These are phyloP conservation scores for Cistogaster globosa DNA, from an alignment of 2,888 invertebrate species.

Conservation along the genomic window DNA sequence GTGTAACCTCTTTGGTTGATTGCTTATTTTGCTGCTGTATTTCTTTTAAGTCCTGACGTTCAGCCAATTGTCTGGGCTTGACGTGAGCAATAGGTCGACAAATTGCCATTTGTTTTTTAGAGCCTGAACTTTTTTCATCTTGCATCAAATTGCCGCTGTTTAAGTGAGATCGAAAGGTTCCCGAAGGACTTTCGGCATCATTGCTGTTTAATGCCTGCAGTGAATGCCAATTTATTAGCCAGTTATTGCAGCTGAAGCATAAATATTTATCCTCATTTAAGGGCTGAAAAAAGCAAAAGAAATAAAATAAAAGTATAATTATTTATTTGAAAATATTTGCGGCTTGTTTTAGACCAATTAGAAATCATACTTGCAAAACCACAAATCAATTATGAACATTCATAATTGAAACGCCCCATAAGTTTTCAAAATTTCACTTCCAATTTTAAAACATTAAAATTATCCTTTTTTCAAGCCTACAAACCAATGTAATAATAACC, in stretches of 20 bases:
- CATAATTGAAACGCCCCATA: constrained; percentile 56
- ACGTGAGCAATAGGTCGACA: constrained; percentile 74
- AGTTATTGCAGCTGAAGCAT: constrained; percentile 83
- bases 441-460: constrained; percentile 7
- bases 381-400: constrained; percentile 64
- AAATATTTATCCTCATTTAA: constrained; percentile 82
- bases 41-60: neutral
- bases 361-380: constrained; percentile 47
- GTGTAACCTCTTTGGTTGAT: neutral
- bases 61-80: constrained; percentile 67
- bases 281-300: constrained; percentile 76
- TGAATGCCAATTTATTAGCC: constrained; percentile 83
- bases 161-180: constrained; percentile 78
- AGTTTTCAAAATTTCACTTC: constrained; percentile 32
- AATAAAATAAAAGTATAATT: neutral
- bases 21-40: neutral
- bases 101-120: constrained; percentile 56
- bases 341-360: constrained; percentile 27
- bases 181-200: constrained; percentile 80
- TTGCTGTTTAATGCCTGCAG: constrained; percentile 81
- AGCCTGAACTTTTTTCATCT: constrained; percentile 63
- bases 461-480: constrained; percentile 31
- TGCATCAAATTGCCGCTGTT: constrained; percentile 74
- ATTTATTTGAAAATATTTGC: neutral
- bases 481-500: constrained; percentile 48